Evolutionary conservation across 2,113 vertebrate species (phyloP).

Genomic region (Lynx canadensis): DNA sequence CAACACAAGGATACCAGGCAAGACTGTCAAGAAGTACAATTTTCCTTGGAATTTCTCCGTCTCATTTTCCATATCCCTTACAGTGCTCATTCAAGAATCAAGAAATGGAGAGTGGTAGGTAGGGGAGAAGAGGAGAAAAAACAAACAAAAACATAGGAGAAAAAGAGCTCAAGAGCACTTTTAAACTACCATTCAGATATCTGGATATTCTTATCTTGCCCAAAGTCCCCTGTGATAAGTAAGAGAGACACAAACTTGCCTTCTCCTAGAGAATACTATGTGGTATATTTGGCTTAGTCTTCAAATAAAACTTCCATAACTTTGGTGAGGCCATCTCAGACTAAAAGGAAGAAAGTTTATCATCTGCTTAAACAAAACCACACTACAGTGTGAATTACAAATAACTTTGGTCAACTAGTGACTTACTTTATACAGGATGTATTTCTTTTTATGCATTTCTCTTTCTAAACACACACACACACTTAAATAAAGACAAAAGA

Average conservation of each 20-base stretch:
- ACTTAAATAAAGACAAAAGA: slow-evolving; percentile 9
- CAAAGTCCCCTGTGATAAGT: neutral
- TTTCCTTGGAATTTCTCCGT: slow-evolving; percentile 18
- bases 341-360: slow-evolving; percentile 24
- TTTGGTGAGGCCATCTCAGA: neutral
- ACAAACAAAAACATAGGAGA: neutral
- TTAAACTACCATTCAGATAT: neutral
- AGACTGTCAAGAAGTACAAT: slow-evolving; percentile 34
- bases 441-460: slow-evolving; percentile 29
- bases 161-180: neutral
- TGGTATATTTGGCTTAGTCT: neutral
- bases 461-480: slow-evolving; percentile 42
- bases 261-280: neutral
- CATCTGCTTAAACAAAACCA: slow-evolving; percentile 42
- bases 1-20: neutral
- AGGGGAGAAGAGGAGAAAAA: neutral
- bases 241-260: neutral
- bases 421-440: slow-evolving; percentile 3
- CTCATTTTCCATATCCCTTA: neutral
- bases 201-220: neutral
- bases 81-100: neutral
- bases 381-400: neutral
- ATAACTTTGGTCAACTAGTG: slow-evolving; percentile 18
- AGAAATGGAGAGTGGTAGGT: neutral
- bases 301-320: slow-evolving; percentile 25